These are phyloP conservation scores for Augochlorella aurata DNA, from an alignment of 2,888 invertebrate genomes.

Conservation along the genomic window DNA sequence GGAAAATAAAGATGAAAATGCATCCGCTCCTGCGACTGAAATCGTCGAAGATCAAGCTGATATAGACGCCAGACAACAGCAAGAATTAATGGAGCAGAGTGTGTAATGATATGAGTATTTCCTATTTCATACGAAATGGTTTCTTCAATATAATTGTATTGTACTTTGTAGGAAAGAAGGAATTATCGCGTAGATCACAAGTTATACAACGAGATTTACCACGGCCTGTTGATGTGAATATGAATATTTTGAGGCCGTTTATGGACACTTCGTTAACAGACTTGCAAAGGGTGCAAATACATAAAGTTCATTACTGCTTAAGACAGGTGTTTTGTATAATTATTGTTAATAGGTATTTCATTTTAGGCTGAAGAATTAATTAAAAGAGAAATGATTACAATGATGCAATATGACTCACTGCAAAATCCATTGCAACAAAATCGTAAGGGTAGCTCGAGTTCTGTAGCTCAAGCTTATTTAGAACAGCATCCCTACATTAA, in stretches of 20 bases:
- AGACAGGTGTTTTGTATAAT: too few relatives aligned
- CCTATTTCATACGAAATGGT: not conserved
- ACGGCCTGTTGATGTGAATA: slow-evolving; percentile 91
- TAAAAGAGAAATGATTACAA: slow-evolving; percentile 97
- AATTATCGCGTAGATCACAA: slow-evolving; percentile 90
- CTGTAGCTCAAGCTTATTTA: slow-evolving; percentile 88
- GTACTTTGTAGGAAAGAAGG: slow-evolving; percentile 83
- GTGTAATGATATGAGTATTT: slow-evolving; percentile 59
- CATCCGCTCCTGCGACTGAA: slow-evolving; percentile 68
- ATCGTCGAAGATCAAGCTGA: slow-evolving; percentile 93
- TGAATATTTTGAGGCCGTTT: slow-evolving; percentile 89
- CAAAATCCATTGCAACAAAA: slow-evolving; percentile 87
- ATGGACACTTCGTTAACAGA: slow-evolving; percentile 91
- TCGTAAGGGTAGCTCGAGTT: slow-evolving; percentile 83
- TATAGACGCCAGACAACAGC: slow-evolving; percentile 87
- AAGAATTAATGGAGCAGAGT: slow-evolving; percentile 88
- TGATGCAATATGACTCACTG: slow-evolving; percentile 95
- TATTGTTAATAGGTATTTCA: slow-evolving; percentile 1
- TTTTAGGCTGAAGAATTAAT: slow-evolving; percentile 95
- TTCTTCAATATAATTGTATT: slow-evolving; percentile 4
- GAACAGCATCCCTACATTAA: slow-evolving; percentile 93
- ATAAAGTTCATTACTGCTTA: slow-evolving; percentile 9
- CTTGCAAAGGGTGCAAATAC: slow-evolving; percentile 87
- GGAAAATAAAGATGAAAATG: slow-evolving; percentile 84
- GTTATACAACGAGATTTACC: slow-evolving; percentile 93